Conservation (phyloP, 1,140 invertebrate genomes). For the Drosophila lini region DNA sequence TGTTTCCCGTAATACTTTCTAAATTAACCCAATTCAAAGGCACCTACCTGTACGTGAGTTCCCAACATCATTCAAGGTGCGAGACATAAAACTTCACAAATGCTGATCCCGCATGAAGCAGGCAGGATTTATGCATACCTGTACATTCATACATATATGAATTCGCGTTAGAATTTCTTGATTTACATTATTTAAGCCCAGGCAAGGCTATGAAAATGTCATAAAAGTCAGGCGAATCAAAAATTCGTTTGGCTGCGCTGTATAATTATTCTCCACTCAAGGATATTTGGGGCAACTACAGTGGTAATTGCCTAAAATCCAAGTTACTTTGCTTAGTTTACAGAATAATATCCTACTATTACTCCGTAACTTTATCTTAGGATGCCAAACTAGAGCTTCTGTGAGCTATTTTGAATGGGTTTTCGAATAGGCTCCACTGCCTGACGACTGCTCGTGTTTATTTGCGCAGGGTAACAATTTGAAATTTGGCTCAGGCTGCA, state of each 20-base stretch:
- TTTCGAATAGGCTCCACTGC: constrained; percentile 25
- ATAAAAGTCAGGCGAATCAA: constrained; percentile 29
- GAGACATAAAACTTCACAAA: constrained; percentile 1
- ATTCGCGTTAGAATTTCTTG: constrained; percentile 1
- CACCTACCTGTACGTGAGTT: constrained; percentile 15
- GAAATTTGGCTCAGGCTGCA: constrained; percentile 75
- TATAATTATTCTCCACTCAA: constrained; percentile 17
- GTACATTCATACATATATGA: not conserved
- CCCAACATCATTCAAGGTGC: constrained; percentile 14
- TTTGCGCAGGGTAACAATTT: constrained; percentile 73
- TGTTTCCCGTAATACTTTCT: not conserved
- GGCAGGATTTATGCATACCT: constrained; percentile 27
- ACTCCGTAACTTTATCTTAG: not conserved
- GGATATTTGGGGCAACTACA: constrained; percentile 38
- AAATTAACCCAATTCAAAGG: constrained; percentile 4
- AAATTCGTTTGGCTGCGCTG: not conserved
- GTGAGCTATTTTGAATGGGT: not conserved
- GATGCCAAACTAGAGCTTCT: not conserved
- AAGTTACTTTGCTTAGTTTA: too few species aligned
- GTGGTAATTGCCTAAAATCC: constrained; percentile 2
- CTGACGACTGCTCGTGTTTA: constrained; percentile 25
- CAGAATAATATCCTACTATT: not conserved
- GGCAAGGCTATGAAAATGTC: constrained; percentile 21
- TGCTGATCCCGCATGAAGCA: constrained; percentile 12
- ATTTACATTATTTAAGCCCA: constrained; percentile 1